phyloP scores from a whole-genome alignment of 23 tunicate genomes.

The Trididemnum clinides region DNA sequence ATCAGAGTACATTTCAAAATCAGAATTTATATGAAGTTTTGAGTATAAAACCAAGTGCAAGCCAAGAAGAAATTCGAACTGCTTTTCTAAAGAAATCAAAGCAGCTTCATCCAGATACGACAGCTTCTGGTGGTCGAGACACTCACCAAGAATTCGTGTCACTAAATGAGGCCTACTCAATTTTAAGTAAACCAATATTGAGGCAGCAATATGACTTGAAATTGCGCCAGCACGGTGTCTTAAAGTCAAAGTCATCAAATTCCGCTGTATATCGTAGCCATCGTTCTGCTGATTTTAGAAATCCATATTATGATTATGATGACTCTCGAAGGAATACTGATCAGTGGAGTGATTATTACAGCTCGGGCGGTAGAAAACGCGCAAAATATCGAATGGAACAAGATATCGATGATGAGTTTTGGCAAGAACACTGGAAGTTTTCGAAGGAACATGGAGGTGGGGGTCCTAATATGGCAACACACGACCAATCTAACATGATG shows the following conservation, averaged over 20 bases:
- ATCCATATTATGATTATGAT: slow-evolving; percentile 40
- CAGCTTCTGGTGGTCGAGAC: slow-evolving; percentile 12
- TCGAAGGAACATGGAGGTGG: slow-evolving; percentile 54
- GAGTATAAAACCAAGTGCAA: slow-evolving; percentile 14
- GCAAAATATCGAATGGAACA: slow-evolving; percentile 36
- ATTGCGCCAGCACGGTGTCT: neutral
- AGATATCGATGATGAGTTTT: slow-evolving; percentile 6
- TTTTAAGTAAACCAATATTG: slow-evolving; percentile 23
- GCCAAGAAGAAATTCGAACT: slow-evolving; percentile 28
- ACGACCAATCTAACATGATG: neutral
- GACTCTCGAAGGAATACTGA: slow-evolving; percentile 15
- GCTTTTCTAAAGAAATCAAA: slow-evolving; percentile 47
- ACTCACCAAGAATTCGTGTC: slow-evolving; percentile 44
- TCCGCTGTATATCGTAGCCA: neutral
- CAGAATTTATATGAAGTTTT: slow-evolving; percentile 21
- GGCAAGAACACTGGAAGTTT: slow-evolving; percentile 46
- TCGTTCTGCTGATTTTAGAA: slow-evolving; percentile 42
- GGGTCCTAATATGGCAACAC: slow-evolving; percentile 52
- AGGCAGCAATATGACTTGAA: slow-evolving; percentile 27
- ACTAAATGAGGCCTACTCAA: slow-evolving; percentile 41
- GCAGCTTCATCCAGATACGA: slow-evolving; percentile 44
- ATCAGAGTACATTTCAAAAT: neutral
- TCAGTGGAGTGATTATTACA: slow-evolving; percentile 54
- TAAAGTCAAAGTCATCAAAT: neutral
- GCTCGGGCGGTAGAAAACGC: slow-evolving; percentile 21